These are phyloP conservation scores for Theocolax elegans DNA, from an alignment of 1,140 invertebrate genomes.

Conservation along the genomic window DNA sequence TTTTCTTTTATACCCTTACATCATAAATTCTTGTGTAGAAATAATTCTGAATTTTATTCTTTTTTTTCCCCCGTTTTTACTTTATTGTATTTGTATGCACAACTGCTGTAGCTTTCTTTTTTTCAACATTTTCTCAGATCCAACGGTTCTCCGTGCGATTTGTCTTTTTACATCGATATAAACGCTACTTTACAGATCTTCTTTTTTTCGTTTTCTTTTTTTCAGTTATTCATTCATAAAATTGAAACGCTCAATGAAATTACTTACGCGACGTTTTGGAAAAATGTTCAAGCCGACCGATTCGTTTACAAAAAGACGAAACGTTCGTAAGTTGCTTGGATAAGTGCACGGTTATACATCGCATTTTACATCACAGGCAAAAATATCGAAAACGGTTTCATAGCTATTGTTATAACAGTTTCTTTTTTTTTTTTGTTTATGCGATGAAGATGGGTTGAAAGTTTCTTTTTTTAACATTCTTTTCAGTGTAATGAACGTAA, in stretches of 20 bases:
- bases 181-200: constrained; percentile 24
- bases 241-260: constrained; percentile 17
- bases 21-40: constrained; percentile 61
- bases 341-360: constrained; percentile 54
- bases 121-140: constrained; percentile 44
- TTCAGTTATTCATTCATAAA: constrained; percentile 12
- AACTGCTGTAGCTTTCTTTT: constrained; percentile 45
- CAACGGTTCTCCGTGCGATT: constrained; percentile 26
- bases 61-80: constrained; percentile 45
- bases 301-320: constrained; percentile 49
- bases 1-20: constrained; percentile 53
- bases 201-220: neutral
- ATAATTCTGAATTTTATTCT: constrained; percentile 56
- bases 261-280: constrained; percentile 48
- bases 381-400: constrained; percentile 45
- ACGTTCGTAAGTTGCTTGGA: constrained; percentile 49
- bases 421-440: neutral
- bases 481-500: neutral
- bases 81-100: constrained; percentile 55
- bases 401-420: constrained; percentile 12
- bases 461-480: neutral
- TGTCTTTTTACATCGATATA: constrained; percentile 28
- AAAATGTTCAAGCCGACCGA: constrained; percentile 50
- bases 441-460: neutral
- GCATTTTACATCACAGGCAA: constrained; percentile 54